These are phyloP conservation scores for Formica exsecta DNA, from an alignment of 1,140 invertebrate species.

Conservation along the genomic window DNA sequence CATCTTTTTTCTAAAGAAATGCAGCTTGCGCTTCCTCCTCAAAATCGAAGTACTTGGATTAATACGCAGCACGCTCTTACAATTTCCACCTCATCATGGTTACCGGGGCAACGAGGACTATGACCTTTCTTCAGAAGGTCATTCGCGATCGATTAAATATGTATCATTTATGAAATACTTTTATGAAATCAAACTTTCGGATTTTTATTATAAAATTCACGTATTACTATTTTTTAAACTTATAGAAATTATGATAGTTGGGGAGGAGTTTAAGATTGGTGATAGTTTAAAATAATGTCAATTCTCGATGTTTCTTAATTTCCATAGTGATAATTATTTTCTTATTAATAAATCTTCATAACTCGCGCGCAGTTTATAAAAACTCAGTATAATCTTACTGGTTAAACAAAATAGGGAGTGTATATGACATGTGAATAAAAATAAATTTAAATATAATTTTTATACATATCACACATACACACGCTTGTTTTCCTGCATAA, in stretches of 20 bases:
- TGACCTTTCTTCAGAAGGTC: conserved; percentile 35
- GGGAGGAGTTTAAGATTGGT: too few relatives aligned
- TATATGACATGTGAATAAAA: not conserved
- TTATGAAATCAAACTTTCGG: not conserved
- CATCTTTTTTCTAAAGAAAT: too few relatives aligned
- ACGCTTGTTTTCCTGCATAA: too few relatives aligned
- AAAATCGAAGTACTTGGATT: conserved; percentile 15
- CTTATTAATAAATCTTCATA: not conserved
- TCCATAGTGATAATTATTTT: not conserved
- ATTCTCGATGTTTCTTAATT: not conserved
- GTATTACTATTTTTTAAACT: not conserved
- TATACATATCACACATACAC: not conserved
- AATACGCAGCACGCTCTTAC: conserved; percentile 15
- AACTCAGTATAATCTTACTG: not conserved
- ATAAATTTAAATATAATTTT: conserved; percentile 9
- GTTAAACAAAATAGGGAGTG: not conserved
- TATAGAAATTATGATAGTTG: not conserved
- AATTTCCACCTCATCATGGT: conserved; percentile 36
- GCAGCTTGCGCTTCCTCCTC: not conserved
- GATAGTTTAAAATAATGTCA: not conserved
- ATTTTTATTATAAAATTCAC: not conserved
- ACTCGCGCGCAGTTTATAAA: not conserved
- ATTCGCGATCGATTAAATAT: conserved; percentile 51
- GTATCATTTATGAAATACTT: conserved; percentile 3
- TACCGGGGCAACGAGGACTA: conserved; percentile 47